Evolutionary conservation across 2,888 invertebrate species (phyloP), one percentile per base, ranked within the genome.

Genomic region (Pyrrhopygopsis socrates): DNA sequence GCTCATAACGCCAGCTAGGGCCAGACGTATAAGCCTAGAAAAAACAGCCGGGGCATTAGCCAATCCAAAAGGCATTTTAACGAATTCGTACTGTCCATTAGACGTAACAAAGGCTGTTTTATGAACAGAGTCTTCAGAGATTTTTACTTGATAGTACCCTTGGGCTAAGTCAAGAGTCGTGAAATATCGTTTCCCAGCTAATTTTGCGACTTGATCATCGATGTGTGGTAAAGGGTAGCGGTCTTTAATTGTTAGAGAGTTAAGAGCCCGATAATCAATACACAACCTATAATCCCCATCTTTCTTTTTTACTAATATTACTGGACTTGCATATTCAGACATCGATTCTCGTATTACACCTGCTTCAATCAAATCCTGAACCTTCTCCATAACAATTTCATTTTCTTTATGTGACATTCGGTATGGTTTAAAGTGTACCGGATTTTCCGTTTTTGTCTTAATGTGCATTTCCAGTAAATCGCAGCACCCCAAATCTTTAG

Each of bases 401-500:
- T 68, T 83, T 63, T 83, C 83, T 41, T 75, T 74, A 70, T 74
- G 65, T 0, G 83, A 79, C 29, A 83, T 9, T 29, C 83, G 65
- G 45, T 75, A 83, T 27, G 79, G 79, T 30, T 83, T 79, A 68
- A 54, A 68, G 30, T 68, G 45, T 20, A 83, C 73, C 8, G 78
- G 74, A 60, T 60, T 71, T 1, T 70, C 70, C 18, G 41, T 70
- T 3, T 6, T 27, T 2, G 70, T 70, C 2, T 27, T 11, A 8
- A 86, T 86, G 3, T 79, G 68, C 75, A 82, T 82, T 27, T 67
- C 58, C 5, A 79, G 74, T 15, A 79, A 24, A 15, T 79, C 60
- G 2, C 79, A 76, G n/a, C 80, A 71, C 2, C 82, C 82, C 76
- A 86, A 68, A 5, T 86, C 86, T 20, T 34, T 76, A 6, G 78